Conservation (phyloP, 2,888 invertebrate species). For the Rhopalosiphum nymphaeae region DNA sequence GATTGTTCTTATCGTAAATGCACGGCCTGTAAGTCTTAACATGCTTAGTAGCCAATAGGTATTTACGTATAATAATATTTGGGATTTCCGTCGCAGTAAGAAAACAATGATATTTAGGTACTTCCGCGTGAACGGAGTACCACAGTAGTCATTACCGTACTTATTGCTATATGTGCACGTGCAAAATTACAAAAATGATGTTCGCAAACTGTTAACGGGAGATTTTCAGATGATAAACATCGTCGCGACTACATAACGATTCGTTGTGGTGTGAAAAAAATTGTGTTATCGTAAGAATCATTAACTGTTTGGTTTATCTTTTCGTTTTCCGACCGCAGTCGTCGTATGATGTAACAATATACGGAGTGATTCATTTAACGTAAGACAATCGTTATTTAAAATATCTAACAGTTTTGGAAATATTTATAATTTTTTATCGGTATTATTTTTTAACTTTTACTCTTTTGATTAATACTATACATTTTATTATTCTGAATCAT, state of each 20-base stretch:
- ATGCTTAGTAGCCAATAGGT: neutral
- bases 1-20: neutral
- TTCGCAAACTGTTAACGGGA: neutral
- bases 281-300: neutral
- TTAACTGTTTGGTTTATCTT: neutral
- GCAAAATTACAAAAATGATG: neutral
- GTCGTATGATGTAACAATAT: neutral
- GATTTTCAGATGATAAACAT: neutral
- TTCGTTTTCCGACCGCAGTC: neutral
- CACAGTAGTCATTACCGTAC: neutral
- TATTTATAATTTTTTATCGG: neutral
- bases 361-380: neutral
- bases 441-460: no score
- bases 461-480: no score
- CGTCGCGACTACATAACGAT: neutral
- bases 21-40: neutral
- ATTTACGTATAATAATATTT: neutral
- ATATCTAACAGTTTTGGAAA: neutral
- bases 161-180: neutral
- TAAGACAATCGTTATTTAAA: neutral
- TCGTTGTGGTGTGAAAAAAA: neutral
- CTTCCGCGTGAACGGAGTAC: constrained; percentile 33
- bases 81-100: constrained; percentile 7
- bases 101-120: neutral
- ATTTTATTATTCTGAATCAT: neutral